Conservation (phyloP, 2,797 vertebrate species). For the Oryzias sinensis region DNA sequence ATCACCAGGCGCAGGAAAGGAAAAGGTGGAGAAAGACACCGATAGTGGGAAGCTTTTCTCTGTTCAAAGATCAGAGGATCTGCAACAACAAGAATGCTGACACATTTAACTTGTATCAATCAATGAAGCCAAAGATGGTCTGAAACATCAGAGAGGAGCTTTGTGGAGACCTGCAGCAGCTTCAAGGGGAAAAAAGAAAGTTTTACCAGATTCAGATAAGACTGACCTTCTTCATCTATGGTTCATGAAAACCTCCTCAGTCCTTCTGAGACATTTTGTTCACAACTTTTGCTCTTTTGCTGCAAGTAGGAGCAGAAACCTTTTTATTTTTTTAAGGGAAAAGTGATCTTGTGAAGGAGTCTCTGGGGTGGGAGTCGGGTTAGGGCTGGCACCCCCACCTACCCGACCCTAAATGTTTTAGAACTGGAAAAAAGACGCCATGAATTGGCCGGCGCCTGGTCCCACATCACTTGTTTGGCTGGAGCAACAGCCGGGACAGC, state of each 20-base stretch:
- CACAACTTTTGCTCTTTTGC: constrained; percentile 3
- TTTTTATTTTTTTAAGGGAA: background rate
- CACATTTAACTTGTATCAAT: constrained; percentile 4
- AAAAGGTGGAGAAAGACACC: constrained; percentile 25
- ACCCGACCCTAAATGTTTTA: constrained; percentile 31
- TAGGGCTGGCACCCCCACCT: constrained; percentile 21
- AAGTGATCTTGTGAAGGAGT: background rate
- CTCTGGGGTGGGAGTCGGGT: constrained; percentile 19
- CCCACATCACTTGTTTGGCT: constrained; percentile 46
- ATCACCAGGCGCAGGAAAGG: constrained; percentile 24
- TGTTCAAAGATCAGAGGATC: constrained; percentile 26
- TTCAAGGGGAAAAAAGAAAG: background rate
- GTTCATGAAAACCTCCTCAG: constrained; percentile 11
- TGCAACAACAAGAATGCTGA: background rate
- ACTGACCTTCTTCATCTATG: constrained; percentile 44
- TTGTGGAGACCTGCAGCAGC: no score
- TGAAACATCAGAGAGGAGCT: background rate
- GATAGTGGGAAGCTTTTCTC: constrained; percentile 16
- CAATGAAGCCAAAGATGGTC: background rate
- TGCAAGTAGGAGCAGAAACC: constrained; percentile 11
- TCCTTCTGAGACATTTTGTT: background rate
- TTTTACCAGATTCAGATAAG: background rate
- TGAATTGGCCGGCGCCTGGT: constrained; percentile 48
- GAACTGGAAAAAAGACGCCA: constrained; percentile 26
- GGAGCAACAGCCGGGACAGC: constrained; percentile 53